Percentiles rank a stretch among this genome's conserved stretches.
phyloP scores from a whole-genome alignment of 2,113 vertebrate species.

The Hippocampus guttulatus region DNA sequence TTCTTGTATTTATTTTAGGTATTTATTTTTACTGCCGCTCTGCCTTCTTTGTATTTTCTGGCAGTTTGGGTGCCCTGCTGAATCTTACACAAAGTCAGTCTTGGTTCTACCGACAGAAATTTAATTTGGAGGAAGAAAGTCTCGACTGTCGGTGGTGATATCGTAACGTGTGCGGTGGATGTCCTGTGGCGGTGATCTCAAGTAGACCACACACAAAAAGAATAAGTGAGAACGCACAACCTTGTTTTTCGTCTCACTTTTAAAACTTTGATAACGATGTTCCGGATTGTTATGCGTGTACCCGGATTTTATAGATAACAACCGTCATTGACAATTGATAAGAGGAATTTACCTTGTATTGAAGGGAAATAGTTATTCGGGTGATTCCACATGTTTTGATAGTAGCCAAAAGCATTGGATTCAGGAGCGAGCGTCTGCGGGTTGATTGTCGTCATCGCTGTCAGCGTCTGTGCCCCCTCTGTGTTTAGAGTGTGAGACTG shows the following conservation, averaged over 20 bases:
- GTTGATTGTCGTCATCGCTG: conserved; percentile 7
- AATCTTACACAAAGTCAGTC: too few species aligned
- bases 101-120: too few species aligned
- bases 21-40: not conserved
- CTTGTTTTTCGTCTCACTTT: too few species aligned
- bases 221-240: too few species aligned
- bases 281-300: too few species aligned
- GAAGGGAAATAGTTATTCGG: not conserved
- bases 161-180: too few species aligned
- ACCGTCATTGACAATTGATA: not conserved
- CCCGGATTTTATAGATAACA: too few species aligned
- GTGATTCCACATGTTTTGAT: not conserved
- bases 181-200: too few species aligned
- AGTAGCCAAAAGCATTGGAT: conserved; percentile 4
- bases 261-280: too few species aligned
- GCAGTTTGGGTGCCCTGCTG: not conserved
- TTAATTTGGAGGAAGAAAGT: not conserved
- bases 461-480: conserved; percentile 3
- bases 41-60: not conserved
- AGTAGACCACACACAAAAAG: too few species aligned
- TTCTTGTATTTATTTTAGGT: not conserved
- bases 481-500: conserved; percentile 2
- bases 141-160: too few species aligned
- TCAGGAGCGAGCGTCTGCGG: conserved; percentile 1
- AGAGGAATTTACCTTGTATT: not conserved